phyloP scores from a whole-genome alignment of 53 echinoderm and acorn worm genomes.

The Antedon mediterranea region DNA sequence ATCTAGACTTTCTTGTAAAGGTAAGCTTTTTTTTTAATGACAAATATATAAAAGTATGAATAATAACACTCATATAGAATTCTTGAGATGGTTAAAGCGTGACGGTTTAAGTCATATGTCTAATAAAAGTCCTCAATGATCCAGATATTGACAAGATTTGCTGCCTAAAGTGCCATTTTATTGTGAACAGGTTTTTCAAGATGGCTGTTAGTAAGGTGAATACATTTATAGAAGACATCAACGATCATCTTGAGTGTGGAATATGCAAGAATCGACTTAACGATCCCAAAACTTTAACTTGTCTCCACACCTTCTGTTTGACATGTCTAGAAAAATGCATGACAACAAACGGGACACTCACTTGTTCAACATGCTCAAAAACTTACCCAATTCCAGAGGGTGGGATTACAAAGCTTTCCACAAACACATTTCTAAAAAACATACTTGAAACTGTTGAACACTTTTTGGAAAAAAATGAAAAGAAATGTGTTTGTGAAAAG shows the following conservation, averaged over 20 bases:
- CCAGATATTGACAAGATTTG: no score
- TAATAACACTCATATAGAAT: no score
- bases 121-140: no score
- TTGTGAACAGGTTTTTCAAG: no score
- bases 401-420: not conserved
- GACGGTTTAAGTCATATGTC: no score
- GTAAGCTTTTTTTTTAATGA: no score
- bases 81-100: no score
- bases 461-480: not conserved
- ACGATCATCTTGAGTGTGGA: not conserved
- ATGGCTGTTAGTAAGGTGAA: not conserved
- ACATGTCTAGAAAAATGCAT: not conserved
- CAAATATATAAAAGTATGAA: no score
- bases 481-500: not conserved
- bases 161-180: no score
- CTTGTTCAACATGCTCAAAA: not conserved
- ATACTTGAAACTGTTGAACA: not conserved
- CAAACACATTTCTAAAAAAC: not conserved
- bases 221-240: not conserved
- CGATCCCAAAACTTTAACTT: not conserved
- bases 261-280: not conserved
- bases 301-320: conserved; percentile 1
- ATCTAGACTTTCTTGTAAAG: no score
- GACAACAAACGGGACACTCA: not conserved
- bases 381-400: not conserved